phyloP scores from a whole-genome alignment of 2,113 vertebrate species.

The Sialia sialis region DNA sequence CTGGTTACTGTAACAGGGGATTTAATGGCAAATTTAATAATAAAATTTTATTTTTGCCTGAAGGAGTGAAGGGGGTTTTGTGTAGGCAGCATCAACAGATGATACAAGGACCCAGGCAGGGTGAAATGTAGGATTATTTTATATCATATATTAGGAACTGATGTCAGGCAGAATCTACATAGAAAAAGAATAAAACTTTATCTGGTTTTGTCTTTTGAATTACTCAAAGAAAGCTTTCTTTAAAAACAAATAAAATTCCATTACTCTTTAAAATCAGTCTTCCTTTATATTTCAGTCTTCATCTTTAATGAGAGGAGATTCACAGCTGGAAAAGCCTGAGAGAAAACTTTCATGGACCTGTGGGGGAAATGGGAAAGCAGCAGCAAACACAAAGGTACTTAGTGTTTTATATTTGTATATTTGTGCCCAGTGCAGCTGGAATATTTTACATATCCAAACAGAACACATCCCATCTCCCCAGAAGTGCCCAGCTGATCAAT shows the following conservation, averaged over 20 bases:
- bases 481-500: neutral
- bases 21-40: neutral
- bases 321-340: neutral
- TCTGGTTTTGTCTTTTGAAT: neutral
- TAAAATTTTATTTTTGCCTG: neutral
- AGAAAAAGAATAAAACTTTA: neutral
- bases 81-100: neutral
- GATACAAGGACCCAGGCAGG: neutral
- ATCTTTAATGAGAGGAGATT: neutral
- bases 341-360: neutral
- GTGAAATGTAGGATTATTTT: neutral
- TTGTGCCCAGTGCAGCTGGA: neutral
- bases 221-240: neutral
- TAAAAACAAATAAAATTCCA: neutral
- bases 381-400: neutral
- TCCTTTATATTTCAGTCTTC: neutral
- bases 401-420: neutral
- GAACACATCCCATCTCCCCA: neutral
- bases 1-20: neutral
- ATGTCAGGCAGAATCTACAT: neutral
- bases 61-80: neutral
- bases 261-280: neutral
- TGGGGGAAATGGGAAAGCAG: neutral
- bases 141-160: neutral
- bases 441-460: fast-evolving